Percentiles rank a stretch among this genome's conserved stretches.
Conservation (phyloP, 2,113 vertebrate species). For the Hypomesus transpacificus region DNA sequence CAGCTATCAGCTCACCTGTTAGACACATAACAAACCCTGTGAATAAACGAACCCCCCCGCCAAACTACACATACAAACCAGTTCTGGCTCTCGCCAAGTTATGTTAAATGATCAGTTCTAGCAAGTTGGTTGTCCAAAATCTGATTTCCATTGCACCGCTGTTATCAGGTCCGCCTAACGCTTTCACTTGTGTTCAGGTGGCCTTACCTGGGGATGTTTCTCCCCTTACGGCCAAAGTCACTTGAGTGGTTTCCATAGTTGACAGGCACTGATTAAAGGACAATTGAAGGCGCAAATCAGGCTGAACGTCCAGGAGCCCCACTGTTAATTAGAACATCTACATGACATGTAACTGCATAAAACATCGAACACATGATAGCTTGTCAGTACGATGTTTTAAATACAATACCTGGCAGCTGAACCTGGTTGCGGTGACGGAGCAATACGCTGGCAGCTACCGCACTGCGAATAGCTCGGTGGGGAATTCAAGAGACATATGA, state of each 20-base stretch:
- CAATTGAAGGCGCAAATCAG: slow-evolving; percentile 9
- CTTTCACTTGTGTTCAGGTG: neutral
- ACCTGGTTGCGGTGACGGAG: no score
- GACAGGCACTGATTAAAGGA: neutral
- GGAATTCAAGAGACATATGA: no score
- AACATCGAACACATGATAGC: neutral
- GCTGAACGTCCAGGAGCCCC: slow-evolving; percentile 26
- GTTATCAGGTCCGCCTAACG: neutral
- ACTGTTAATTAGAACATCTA: slow-evolving; percentile 3
- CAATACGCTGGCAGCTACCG: no score
- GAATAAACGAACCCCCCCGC: no score
- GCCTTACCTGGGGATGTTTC: slow-evolving; percentile 79
- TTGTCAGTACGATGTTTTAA: no score
- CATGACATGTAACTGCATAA: neutral
- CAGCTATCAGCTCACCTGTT: slow-evolving; percentile 87
- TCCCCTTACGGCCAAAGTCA: slow-evolving; percentile 84
- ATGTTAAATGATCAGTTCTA: neutral
- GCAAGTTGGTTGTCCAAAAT: neutral
- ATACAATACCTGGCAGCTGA: no score
- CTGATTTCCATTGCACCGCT: neutral
- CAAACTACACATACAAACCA: neutral
- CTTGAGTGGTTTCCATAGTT: slow-evolving; percentile 79
- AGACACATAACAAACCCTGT: neutral
- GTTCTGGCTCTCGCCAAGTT: neutral
- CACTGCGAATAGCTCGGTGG: no score